phyloP scores from a whole-genome alignment of 2,888 invertebrate species.

The Diplazon laetatorius region DNA sequence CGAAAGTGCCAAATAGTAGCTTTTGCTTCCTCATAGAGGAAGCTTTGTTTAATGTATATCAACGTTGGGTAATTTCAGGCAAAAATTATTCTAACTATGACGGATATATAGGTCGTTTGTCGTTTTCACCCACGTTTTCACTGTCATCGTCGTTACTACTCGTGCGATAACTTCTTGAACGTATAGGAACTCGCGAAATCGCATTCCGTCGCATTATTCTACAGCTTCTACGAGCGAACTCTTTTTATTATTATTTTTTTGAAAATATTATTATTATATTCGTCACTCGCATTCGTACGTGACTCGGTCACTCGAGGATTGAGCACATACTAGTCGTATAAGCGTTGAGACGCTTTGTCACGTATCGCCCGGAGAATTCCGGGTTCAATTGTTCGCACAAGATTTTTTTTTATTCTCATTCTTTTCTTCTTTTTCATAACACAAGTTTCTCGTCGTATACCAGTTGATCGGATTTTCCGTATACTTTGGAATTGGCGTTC shows the following conservation, averaged over 20 bases:
- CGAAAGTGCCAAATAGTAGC: no score
- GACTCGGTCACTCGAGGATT: slow-evolving; percentile 36
- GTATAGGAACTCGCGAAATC: background rate
- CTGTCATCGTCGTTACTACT: background rate
- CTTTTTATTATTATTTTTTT: slow-evolving; percentile 9
- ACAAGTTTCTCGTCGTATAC: slow-evolving; percentile 3
- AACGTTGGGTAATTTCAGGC: background rate
- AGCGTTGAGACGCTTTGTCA: slow-evolving; percentile 32
- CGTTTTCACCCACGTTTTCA: background rate
- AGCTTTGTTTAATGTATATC: background rate
- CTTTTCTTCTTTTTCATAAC: slow-evolving; percentile 7
- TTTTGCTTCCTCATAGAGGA: no score
- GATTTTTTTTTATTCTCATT: no score
- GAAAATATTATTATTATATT: no score
- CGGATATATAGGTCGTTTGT: background rate
- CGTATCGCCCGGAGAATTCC: slow-evolving; percentile 44
- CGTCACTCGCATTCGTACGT: slow-evolving; percentile 36
- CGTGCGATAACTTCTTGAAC: background rate
- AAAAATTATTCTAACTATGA: background rate
- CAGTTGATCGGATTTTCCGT: slow-evolving; percentile 30
- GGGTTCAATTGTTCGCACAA: slow-evolving; percentile 34
- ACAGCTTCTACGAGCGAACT: background rate
- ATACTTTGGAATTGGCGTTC: no score
- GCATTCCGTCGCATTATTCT: background rate
- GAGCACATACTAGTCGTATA: background rate